phyloP scores from a whole-genome alignment of 2,888 invertebrate species.

The Argynnis bischoffii region DNA sequence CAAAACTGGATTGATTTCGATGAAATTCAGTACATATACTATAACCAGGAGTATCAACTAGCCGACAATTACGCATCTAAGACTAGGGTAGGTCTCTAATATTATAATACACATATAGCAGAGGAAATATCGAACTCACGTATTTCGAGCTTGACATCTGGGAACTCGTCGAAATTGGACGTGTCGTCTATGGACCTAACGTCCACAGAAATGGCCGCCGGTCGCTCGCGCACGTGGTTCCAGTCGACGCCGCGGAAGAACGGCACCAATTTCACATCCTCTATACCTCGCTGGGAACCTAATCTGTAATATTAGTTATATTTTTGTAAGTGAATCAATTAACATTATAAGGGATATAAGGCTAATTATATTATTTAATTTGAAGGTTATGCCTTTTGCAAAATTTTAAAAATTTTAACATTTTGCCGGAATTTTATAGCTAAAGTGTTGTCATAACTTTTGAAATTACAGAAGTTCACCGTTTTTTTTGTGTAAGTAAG shows the following conservation, averaged over 20 bases:
- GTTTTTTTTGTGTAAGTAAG: too few species aligned
- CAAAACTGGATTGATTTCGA: too few species aligned
- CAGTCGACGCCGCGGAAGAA: slow-evolving; percentile 99
- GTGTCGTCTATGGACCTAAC: slow-evolving; percentile 99
- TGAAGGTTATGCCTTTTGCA: too few species aligned
- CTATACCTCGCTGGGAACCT: slow-evolving; percentile 94
- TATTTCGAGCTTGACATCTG: slow-evolving; percentile 98
- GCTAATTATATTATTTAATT: too few species aligned
- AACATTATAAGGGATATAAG: too few species aligned
- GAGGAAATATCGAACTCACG: slow-evolving; percentile 82
- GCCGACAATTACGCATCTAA: too few species aligned
- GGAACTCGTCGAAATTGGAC: slow-evolving; percentile 99
- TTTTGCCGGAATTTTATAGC: too few species aligned
- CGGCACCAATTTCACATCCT: slow-evolving; percentile 94
- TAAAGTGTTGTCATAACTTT: too few species aligned
- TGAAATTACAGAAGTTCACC: too few species aligned
- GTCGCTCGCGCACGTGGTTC: slow-evolving; percentile 99
- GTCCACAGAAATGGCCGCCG: slow-evolving; percentile 98
- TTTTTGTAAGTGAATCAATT: not conserved
- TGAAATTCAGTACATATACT: too few species aligned
- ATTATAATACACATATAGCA: not conserved
- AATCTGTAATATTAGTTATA: slow-evolving; percentile 61
- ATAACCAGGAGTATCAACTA: too few species aligned
- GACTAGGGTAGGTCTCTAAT: not conserved
- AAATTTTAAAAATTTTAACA: too few species aligned